Percentiles rank a stretch among this genome's conserved stretches.
These are phyloP conservation scores for Dendronephthya gigantea DNA, from an alignment of 64 coral and sea anemone genomes.

Conservation along the genomic window DNA sequence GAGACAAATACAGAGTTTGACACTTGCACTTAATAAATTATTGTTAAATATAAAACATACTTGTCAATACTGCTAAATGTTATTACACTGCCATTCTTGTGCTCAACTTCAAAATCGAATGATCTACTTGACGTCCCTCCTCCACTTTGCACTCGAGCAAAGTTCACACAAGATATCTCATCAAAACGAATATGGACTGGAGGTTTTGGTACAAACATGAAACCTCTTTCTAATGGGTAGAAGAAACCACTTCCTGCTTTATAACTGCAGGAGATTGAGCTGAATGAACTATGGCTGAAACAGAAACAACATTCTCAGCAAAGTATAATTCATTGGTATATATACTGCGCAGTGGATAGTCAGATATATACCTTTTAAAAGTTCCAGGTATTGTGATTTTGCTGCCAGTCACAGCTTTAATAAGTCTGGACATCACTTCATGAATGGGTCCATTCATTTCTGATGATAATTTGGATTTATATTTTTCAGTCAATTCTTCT, in stretches of 20 bases:
- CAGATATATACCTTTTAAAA: conserved; percentile 53
- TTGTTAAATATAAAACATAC: no score
- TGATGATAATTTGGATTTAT: conserved; percentile 63
- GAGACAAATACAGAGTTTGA: no score
- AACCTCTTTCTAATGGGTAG: conserved; percentile 83
- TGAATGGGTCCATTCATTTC: conserved; percentile 98
- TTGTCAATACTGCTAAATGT: conserved; percentile 99
- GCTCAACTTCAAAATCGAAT: conserved; percentile 97
- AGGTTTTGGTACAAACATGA: conserved; percentile 94
- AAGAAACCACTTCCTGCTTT: conserved; percentile 88
- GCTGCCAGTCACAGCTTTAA: conserved; percentile 89
- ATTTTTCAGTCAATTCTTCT: conserved; percentile 83
- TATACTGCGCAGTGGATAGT: background rate
- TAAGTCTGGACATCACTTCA: conserved; percentile 76
- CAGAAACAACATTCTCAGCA: background rate
- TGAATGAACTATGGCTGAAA: conserved; percentile 52
- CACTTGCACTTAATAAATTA: no score
- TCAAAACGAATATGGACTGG: conserved; percentile 90
- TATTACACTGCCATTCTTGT: conserved; percentile 60
- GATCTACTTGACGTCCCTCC: conserved; percentile 77
- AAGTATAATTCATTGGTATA: background rate
- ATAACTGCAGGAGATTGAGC: conserved; percentile 81
- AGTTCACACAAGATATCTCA: conserved; percentile 85
- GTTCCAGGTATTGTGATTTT: conserved; percentile 92
- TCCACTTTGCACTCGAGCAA: conserved; percentile 85